phyloP scores from a whole-genome alignment of 2,797 vertebrate genomes.

The Coregonus sp. region DNA sequence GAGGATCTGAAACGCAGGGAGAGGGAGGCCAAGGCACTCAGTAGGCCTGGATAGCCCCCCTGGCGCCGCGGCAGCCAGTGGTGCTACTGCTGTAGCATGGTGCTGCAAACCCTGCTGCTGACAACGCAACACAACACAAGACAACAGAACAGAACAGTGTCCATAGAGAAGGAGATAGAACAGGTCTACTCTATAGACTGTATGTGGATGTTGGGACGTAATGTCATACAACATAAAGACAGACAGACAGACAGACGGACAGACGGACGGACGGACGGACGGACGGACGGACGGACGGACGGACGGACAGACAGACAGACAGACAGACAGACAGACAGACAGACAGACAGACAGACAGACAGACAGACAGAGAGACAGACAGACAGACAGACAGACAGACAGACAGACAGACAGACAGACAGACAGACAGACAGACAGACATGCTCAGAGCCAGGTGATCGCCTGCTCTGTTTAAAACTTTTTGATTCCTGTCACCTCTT shows the following conservation, averaged over 20 bases:
- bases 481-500: slow-evolving; percentile 12
- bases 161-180: background rate
- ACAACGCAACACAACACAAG: too few relatives aligned
- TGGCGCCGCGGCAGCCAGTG: slow-evolving; percentile 50
- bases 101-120: background rate
- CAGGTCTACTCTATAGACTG: background rate
- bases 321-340: too few relatives aligned
- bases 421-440: background rate
- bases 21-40: slow-evolving; percentile 84
- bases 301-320: background rate
- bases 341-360: too few relatives aligned
- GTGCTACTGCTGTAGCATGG: slow-evolving; percentile 15
- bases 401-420: background rate
- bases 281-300: background rate
- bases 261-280: too few relatives aligned
- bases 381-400: background rate
- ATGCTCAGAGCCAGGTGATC: background rate
- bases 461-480: background rate
- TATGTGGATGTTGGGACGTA: background rate
- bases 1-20: slow-evolving; percentile 95
- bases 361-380: background rate
- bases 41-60: slow-evolving; percentile 85
- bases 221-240: background rate
- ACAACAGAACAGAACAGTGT: slow-evolving; percentile 65
- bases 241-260: background rate